These are phyloP conservation scores for Alsophila aescularia DNA, from an alignment of 2,888 invertebrate species.

Conservation along the genomic window DNA sequence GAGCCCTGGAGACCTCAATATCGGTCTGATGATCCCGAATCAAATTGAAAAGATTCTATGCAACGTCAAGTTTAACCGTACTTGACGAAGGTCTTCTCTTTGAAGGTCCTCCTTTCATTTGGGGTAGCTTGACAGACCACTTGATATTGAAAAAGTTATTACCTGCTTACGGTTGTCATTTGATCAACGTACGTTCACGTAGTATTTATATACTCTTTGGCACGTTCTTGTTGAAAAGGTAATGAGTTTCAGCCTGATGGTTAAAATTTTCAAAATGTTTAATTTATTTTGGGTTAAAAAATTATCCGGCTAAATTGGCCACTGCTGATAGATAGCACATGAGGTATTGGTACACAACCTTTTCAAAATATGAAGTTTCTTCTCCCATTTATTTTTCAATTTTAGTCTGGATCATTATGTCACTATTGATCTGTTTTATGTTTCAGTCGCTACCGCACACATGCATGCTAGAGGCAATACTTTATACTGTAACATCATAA, in stretches of 20 bases:
- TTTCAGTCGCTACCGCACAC: no score
- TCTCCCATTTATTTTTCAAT: no score
- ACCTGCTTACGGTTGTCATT: slow-evolving; percentile 37
- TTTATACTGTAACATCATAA: no score
- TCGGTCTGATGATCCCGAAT: slow-evolving; percentile 66
- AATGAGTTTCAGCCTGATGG: background rate
- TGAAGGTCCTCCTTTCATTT: slow-evolving; percentile 62
- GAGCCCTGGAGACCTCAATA: slow-evolving; percentile 55
- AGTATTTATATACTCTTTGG: no score
- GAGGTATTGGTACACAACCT: no score
- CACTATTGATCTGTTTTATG: no score
- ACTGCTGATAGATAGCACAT: no score
- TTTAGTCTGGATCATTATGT: no score
- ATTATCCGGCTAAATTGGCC: no score
- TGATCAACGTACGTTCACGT: no score
- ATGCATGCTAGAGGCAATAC: no score
- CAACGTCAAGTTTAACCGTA: slow-evolving; percentile 68
- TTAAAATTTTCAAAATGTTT: background rate
- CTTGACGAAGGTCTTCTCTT: slow-evolving; percentile 76
- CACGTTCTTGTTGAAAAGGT: background rate
- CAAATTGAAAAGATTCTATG: slow-evolving; percentile 74
- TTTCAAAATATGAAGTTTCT: no score
- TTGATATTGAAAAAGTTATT: slow-evolving; percentile 62
- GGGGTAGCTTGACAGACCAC: slow-evolving; percentile 64
- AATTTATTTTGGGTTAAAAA: background rate